A percentile compares a stretch with the other conserved stretches of the same genome.
Evolutionary conservation across 1,140 invertebrate genomes (phyloP).

Genomic region (Matsumurasca onukii): DNA sequence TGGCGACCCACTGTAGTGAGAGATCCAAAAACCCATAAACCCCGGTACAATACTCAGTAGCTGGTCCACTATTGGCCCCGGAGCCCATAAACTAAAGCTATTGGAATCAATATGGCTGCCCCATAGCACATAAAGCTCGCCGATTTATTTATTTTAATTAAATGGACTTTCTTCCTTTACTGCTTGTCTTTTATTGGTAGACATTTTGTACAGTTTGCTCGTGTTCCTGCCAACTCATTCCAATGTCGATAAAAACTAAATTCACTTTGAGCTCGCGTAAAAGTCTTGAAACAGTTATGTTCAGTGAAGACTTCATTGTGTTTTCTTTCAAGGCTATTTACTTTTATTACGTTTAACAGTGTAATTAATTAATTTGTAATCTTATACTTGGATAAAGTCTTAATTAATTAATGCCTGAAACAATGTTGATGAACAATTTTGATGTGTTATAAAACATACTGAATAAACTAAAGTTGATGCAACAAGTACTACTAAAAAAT

Average conservation of each 20-base stretch:
- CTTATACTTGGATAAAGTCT: no score
- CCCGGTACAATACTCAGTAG: not conserved
- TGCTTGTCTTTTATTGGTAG: conserved; percentile 12
- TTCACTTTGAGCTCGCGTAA: not conserved
- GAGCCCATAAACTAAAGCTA: not conserved
- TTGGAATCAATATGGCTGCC: conserved; percentile 13
- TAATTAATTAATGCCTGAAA: no score
- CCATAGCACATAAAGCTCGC: not conserved
- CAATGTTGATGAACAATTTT: no score
- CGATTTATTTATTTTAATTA: conserved; percentile 19
- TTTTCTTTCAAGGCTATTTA: no score
- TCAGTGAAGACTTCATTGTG: not conserved
- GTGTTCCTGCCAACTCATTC: not conserved
- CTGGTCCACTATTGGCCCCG: not conserved
- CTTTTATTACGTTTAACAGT: no score
- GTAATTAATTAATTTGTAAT: no score
- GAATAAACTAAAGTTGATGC: no score
- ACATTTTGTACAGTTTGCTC: conserved; percentile 6
- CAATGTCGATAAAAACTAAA: conserved; percentile 11
- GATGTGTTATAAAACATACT: no score
- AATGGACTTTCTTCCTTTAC: conserved; percentile 18
- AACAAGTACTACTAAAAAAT: no score
- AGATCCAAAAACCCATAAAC: not conserved
- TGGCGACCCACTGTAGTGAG: not conserved
- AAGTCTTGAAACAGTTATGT: not conserved